Conservation (phyloP, 2,888 invertebrate species). For the Nemotelus nigrinus region DNA sequence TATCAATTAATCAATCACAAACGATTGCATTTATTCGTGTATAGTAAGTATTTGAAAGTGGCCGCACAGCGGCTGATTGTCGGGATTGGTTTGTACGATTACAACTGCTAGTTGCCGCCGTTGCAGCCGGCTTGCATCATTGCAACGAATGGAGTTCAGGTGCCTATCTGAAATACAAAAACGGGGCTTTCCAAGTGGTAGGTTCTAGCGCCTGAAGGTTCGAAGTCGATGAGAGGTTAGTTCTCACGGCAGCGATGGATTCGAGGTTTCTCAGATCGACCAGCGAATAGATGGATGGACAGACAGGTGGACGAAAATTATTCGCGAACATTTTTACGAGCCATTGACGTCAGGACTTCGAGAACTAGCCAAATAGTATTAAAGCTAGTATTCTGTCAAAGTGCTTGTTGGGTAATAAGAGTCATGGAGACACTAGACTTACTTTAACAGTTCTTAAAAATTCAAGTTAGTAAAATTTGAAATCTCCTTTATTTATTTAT, state of each 20-base stretch:
- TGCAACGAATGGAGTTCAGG: neutral
- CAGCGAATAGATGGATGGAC: conserved; percentile 17
- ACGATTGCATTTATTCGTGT: conserved; percentile 46
- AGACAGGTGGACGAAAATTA: conserved; percentile 20
- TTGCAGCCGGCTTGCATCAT: neutral
- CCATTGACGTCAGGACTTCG: too few species aligned
- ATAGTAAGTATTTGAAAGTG: conserved; percentile 33
- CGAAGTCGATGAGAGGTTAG: neutral
- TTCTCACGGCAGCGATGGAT: conserved; percentile 16
- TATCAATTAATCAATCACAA: conserved; percentile 60
- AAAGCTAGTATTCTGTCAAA: too few species aligned
- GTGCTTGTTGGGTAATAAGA: too few species aligned
- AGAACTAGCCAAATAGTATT: too few species aligned
- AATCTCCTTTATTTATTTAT: too few species aligned
- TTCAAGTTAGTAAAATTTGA: too few species aligned
- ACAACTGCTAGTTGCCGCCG: neutral
- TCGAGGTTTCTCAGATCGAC: conserved; percentile 16
- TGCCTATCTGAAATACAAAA: too few species aligned
- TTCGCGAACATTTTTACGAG: neutral
- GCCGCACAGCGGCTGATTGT: conserved; percentile 41
- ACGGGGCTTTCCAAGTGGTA: too few species aligned
- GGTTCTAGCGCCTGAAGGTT: too few species aligned
- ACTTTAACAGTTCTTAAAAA: too few species aligned
- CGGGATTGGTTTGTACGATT: conserved; percentile 44
- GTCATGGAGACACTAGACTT: too few species aligned